Evolutionary conservation across 2,888 invertebrate genomes (phyloP), one percentile per base, ranked within the genome.

Genomic region (Ischnus inquisitorius): DNA sequence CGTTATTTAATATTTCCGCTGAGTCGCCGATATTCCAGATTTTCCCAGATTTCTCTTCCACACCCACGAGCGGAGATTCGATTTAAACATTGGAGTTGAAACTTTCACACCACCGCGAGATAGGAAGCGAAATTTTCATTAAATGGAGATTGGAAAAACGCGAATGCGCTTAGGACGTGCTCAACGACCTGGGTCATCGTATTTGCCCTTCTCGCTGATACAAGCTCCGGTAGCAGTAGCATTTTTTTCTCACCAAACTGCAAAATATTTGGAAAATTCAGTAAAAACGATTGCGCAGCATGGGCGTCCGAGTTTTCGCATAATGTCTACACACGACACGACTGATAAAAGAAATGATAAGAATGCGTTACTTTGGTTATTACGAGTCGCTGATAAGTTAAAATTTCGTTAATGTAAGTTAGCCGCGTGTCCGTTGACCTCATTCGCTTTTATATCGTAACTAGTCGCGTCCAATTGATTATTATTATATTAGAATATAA

Each of bases 191-290:
- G 39, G 43, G 60, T 67, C 48, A 68, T 85, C 80, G 82, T 82
- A 88, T 86, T 87, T 87, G 83, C 76, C 62, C 83, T 82, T 51
- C 72, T 77, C 82, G 89, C 88, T 88, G 88, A 88, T 85, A 86
- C 86, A 89, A 88, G 88, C 89, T 78, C 86, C 87, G 39, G 19
- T 25, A 62, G 69, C 22, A 34, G 60, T 19, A 51, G 22, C 39
- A 28, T 67, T 67, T 2, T n/a, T 12, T 16, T 10, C 8, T 39
- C 39, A 28, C 34, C 68, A 16, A 48, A 48, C 5, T 28, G 48
- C 64, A 22, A 14, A 75, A 64, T 57, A 22, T 64, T 69, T 34
- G 77, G 69, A 76, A 64, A 77, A 77, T 77, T 77, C 57, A 16
- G 67, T 46, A 77, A 65, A 77, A 82, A 71, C 77, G 77, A 77